Base-by-base conservation (phyloP, 2,888 invertebrate genomes). In the Congeria kusceri region DNA sequence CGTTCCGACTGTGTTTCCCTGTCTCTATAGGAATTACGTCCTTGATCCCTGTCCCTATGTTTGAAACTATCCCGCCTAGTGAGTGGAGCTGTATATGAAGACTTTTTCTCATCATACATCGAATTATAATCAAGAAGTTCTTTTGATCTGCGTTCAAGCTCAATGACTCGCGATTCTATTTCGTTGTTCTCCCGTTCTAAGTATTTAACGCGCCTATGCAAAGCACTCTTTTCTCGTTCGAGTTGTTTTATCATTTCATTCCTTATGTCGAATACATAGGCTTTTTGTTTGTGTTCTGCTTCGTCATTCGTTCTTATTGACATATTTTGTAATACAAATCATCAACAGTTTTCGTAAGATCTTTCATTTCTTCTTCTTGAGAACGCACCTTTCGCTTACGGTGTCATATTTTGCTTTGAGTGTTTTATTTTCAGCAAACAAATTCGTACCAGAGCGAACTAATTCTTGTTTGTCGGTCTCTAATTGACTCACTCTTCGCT, bases 291-390 rank as follows among this genome's bases (percentile, higher is more conserved):
- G 15, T 39, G 3, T 61, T 80, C 77, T 39, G 64, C 68, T 20
- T 83, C 83, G 13, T 79, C 79, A 29, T 83, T 79, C 3, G 59
- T 74, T 28, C 69, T 66, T 15, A 83, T 80, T 27, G 77, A 64
- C 25, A 80, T 69, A 57, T 83, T 83, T 58, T 83, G 83, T 83
- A 83, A 62, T 83, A 80, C 39, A 83, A 28, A 56, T 83, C 83
- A 56, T 83, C 83, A 29, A 83, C 68, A 15, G 79, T 83, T 57
- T 77, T 83, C 32, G 79, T 83, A 18, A 80, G 23, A 46, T 79
- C 74, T 58, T 77, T 65, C 11, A 83, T 77, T 68, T 83, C 83
- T 32, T 77, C 68, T 39, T 77, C 79, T 57, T 83, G 70, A 61
- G 44, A 70, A 20, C 67, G 57, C 20, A 74, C 61, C 59, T 77